Evolutionary conservation across 2,888 invertebrate genomes (phyloP), one percentile per base, ranked within the genome.

Genomic region (Herminia tarsipennalis): DNA sequence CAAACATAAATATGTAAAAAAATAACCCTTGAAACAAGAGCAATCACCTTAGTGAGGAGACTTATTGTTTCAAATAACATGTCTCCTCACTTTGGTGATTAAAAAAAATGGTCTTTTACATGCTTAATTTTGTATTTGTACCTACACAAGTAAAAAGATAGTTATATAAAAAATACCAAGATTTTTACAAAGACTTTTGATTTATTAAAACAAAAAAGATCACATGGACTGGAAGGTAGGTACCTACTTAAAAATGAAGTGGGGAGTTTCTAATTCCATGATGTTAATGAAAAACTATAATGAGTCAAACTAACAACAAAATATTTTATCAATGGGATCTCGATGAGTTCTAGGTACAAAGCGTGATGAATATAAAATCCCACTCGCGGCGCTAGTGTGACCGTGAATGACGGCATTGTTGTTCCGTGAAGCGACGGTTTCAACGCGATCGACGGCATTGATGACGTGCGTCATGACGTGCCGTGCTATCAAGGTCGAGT

Each of bases 401-500:
- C 34, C 9, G 52, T 25, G 21, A 36, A 18, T 62, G 60, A 56
- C 65, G 66, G 63, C 40, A 47, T 30, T 44, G 49, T 54, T 60
- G 59, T 74, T 70, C 67, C 61, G 62, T 72, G 74, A 67, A 60
- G 38, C 62, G 66, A 61, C 69, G n/a, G n/a, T n/a, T n/a, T n/a
- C n/a, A n/a, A 68, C 58, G 53, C 9, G 4, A n/a, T n/a, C 35
- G 40, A 51, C 38, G 36, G 21, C 40, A 50, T 27, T 32, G 22
- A 39, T 68, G 67, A 63, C 65, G 76, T 13, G 25, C 4, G 33
- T 61, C 59, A 63, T 65, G 66, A 51, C 38, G 3, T 25, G 32
- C 39, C n/a, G 51, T 34, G 39, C 43, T 36, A 29, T 43, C 81
- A 83, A 85, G 84, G 83, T 78, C 81, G 66, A 72, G 53, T 60